These are phyloP conservation scores for Tribolium freemani DNA, from an alignment of 2,888 invertebrate genomes.

Conservation along the genomic window DNA sequence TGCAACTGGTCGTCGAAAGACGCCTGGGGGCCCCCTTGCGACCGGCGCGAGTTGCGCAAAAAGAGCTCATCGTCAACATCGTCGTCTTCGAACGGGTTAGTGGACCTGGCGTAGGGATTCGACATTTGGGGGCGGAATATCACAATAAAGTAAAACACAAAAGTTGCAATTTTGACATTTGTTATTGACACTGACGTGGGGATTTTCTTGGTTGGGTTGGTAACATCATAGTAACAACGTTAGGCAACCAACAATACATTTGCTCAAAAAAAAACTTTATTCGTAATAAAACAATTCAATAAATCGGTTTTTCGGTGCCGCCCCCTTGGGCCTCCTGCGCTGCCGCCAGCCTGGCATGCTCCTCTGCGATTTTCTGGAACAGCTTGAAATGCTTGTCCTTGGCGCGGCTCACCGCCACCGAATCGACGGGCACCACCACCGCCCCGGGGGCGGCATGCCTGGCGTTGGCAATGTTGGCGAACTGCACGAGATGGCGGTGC, in stretches of 20 bases:
- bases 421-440: conserved; percentile 58
- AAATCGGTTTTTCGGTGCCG: conserved; percentile 67
- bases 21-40: conserved; percentile 53
- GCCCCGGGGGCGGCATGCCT: conserved; percentile 71
- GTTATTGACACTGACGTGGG: background rate
- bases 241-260: background rate
- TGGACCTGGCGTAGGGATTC: conserved; percentile 71
- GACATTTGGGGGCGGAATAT: conserved; percentile 68
- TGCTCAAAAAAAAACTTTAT: background rate
- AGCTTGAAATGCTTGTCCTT: conserved; percentile 73
- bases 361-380: conserved; percentile 80
- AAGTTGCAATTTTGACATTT: background rate
- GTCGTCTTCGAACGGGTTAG: conserved; percentile 76
- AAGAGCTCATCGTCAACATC: conserved; percentile 88
- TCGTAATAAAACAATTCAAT: background rate
- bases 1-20: conserved; percentile 78
- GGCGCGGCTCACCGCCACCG: conserved; percentile 62
- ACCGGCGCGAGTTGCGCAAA: conserved; percentile 75
- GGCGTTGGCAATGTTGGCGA: conserved; percentile 78
- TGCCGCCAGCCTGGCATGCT: conserved; percentile 82
- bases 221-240: background rate
- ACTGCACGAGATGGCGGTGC: conserved; percentile 76
- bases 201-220: background rate
- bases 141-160: background rate
- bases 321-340: conserved; percentile 75